Evolutionary conservation across 2,113 vertebrate species (phyloP).

Genomic region (Dolichallabes microphthalmus): DNA sequence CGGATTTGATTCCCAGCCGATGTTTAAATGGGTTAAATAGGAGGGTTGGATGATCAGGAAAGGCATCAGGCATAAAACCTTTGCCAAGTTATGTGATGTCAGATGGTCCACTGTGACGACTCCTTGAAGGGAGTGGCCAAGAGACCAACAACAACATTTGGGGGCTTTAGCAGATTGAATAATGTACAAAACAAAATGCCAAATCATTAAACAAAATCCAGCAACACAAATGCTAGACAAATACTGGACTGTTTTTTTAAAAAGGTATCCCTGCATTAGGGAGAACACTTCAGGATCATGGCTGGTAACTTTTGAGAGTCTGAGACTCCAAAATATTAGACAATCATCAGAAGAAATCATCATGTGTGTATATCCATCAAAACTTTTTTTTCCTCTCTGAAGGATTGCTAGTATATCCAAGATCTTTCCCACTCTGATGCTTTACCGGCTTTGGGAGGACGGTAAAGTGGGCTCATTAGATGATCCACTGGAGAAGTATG

Average conservation of each 20-base stretch:
- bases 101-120: too few species aligned
- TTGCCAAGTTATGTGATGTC: too few species aligned
- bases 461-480: constrained; percentile 83
- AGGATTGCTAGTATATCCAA: constrained; percentile 92
- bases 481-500: constrained; percentile 84
- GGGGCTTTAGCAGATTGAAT: not conserved
- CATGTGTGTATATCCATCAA: too few species aligned
- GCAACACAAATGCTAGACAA: too few species aligned
- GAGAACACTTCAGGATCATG: not conserved
- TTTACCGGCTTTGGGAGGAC: constrained; percentile 91
- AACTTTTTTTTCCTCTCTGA: constrained; percentile 37
- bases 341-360: not conserved
- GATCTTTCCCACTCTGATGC: constrained; percentile 88
- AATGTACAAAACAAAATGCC: not conserved
- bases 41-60: too few species aligned
- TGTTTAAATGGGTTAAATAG: too few species aligned
- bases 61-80: too few species aligned
- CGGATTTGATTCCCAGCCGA: too few species aligned
- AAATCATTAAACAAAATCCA: not conserved
- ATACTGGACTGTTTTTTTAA: not conserved
- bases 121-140: too few species aligned
- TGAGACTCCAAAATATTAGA: not conserved
- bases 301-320: not conserved
- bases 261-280: not conserved
- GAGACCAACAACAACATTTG: not conserved